Conservation (phyloP, 2,113 vertebrate species). For the Nesoenas mayeri region DNA sequence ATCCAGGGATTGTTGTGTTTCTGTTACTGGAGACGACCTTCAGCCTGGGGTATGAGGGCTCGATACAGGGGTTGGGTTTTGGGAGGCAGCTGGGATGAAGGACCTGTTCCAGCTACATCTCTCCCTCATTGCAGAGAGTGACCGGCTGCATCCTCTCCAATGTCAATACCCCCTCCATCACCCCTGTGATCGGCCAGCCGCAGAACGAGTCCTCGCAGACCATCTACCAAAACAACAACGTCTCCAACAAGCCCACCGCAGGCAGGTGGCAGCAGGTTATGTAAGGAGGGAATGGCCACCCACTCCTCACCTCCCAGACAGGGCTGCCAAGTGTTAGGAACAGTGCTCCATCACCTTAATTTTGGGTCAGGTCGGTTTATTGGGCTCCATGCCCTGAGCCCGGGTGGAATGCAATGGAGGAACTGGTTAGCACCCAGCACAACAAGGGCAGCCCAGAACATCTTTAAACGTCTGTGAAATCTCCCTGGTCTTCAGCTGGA, state of each 20-base stretch:
- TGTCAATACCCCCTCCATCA: conserved; percentile 93
- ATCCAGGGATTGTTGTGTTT: not conserved
- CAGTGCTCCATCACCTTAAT: not conserved
- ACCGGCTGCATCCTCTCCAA: conserved; percentile 99
- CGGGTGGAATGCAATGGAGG: not conserved
- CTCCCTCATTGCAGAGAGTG: conserved; percentile 82
- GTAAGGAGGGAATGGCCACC: not conserved
- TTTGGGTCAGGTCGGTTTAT: not conserved
- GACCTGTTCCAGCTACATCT: not conserved
- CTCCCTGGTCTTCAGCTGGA: not conserved
- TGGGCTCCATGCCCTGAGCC: not conserved
- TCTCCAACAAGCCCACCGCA: conserved; percentile 85
- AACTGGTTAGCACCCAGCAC: not conserved
- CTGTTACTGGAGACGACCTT: not conserved
- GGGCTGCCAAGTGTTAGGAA: not conserved
- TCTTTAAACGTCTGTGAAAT: not conserved
- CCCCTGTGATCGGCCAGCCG: conserved; percentile 94
- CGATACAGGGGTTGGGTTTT: accelerated
- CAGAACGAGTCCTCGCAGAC: conserved; percentile 85
- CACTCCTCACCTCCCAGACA: not conserved
- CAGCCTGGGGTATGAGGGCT: not conserved
- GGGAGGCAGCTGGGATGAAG: not conserved
- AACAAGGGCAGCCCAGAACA: not conserved
- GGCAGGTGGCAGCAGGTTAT: conserved; percentile 58
- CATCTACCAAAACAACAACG: conserved; percentile 86